Evolutionary conservation across 2,797 vertebrate genomes (phyloP).

Genomic region (Huso huso): DNA sequence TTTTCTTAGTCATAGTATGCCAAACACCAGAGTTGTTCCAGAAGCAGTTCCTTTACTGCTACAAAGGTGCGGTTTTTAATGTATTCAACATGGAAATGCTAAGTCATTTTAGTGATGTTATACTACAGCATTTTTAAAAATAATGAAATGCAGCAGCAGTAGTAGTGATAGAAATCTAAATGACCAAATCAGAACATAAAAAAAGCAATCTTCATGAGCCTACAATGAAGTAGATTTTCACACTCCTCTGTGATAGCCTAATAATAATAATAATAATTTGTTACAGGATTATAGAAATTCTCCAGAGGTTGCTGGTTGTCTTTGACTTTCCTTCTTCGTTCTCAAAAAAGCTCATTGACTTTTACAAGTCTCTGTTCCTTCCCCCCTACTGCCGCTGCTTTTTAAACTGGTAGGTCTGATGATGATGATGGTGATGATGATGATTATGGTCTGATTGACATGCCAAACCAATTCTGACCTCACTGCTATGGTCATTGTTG

Average conservation of each 20-base stretch:
- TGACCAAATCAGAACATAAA: too few species aligned
- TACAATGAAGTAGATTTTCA: too few species aligned
- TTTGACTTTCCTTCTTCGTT: constrained; percentile 21
- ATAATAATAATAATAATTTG: not conserved
- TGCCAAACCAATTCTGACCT: not conserved
- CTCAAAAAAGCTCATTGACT: constrained; percentile 25
- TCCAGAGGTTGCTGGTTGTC: constrained; percentile 25
- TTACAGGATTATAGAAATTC: constrained; percentile 21
- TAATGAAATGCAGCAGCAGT: too few species aligned
- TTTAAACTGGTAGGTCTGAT: constrained; percentile 15
- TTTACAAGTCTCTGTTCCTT: constrained; percentile 22
- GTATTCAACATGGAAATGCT: too few species aligned
- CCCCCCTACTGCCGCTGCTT: constrained; percentile 18
- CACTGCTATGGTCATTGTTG: not conserved
- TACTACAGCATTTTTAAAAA: too few species aligned
- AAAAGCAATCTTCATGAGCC: too few species aligned
- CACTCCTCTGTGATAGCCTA: too few species aligned
- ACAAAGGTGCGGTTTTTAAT: constrained; percentile 7
- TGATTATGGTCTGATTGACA: not conserved
- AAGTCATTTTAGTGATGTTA: too few species aligned
- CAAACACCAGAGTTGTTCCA: not conserved
- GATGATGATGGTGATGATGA: not conserved
- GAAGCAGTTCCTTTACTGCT: constrained; percentile 15
- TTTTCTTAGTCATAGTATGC: not conserved
- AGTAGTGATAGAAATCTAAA: too few species aligned